Percentiles rank a stretch among this genome's conserved stretches.
phyloP scores from a whole-genome alignment of 2,113 vertebrate species.

The Castor canadensis region DNA sequence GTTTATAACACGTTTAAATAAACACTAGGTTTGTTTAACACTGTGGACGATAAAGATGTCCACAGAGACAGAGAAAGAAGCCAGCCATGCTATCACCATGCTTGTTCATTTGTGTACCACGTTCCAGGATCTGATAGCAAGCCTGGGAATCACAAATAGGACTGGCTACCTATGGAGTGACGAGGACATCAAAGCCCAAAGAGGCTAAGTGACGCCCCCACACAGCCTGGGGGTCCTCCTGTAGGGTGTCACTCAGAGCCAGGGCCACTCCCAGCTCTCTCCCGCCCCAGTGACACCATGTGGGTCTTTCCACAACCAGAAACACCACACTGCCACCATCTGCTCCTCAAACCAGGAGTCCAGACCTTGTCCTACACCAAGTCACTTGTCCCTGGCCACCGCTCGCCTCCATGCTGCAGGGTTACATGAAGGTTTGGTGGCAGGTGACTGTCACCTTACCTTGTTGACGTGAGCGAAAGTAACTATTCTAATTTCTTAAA shows the following conservation, averaged over 20 bases:
- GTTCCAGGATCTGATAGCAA: rapidly evolving
- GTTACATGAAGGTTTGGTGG: background rate
- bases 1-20: background rate
- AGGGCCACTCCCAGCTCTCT: background rate
- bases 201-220: rapidly evolving
- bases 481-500: background rate
- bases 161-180: rapidly evolving
- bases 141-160: background rate
- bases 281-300: rapidly evolving
- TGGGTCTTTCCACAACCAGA: background rate
- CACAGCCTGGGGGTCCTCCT: rapidly evolving
- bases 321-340: background rate
- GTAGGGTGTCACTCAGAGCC: no score
- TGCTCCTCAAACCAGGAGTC: background rate
- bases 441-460: background rate
- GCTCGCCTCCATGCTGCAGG: background rate
- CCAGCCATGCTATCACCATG: no score
- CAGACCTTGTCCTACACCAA: background rate
- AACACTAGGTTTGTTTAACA: background rate
- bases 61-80: background rate
- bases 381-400: rapidly evolving
- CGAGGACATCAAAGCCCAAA: rapidly evolving
- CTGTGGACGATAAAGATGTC: background rate
- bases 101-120: rapidly evolving
- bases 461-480: background rate